Evolutionary conservation across 2,113 vertebrate species (phyloP), one percentile per base, ranked within the genome.

Genomic region (Hepsetus odoe): DNA sequence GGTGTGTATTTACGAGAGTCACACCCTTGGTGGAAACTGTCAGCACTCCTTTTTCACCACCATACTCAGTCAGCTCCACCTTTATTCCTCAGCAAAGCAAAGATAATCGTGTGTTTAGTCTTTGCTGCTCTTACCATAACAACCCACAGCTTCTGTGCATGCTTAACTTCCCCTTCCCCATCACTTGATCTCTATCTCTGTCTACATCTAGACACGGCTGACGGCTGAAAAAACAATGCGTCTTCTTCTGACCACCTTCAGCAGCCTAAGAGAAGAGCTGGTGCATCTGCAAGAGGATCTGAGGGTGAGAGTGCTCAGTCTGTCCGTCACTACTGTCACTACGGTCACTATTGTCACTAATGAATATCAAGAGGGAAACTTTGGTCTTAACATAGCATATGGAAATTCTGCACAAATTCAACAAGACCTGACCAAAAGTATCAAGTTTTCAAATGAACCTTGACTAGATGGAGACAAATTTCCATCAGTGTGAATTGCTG

Each of bases 171-270:
- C n/a, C 4, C 1, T 91, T 90, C 59, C 35, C 16, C 65, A 28
- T 53, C 59, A 26, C 4, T 24, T n/a, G n/a, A 22, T 46, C 24
- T 68, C 35, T 55, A 2, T 56, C 9, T 22, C 32, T 56, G 8
- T 35, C 22, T 68, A 20, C 51, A 20, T 64, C 35, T 79, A 98
- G 97, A 98, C 96, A 82, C 95, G 97, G 77, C 80, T 82, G 22
- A 97, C 95, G 0, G 95, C 96, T 0, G 96, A 98, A 77, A 98
- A 95, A 83, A 97, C 95, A 80, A 89, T 97, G 90, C 92, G 93
- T 35, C 91, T 99, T 11, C 95, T 99, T 80, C 89, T 98, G 55
- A 91, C 95, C 80, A 98, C 97, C 9, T 99, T 99, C 91, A 95
- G 87, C 87, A 96, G 92, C 1, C 87, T 99, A 71, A 93, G 95